phyloP scores from a whole-genome alignment of 2,797 vertebrate species.

The Garrulus glandarius region DNA sequence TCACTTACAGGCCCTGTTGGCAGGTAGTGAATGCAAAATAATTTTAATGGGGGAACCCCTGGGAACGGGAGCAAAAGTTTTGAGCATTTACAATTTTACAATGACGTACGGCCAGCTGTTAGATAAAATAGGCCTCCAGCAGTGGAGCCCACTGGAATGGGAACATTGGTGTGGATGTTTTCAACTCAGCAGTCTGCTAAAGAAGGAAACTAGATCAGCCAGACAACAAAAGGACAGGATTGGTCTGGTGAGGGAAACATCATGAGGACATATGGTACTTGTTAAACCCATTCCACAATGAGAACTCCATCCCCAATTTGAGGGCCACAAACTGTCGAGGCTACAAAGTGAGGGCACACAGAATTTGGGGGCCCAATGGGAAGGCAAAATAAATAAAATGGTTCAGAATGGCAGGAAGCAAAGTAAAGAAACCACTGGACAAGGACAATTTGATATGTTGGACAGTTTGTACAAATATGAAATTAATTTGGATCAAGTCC shows the following conservation, averaged over 20 bases:
- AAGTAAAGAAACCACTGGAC: not conserved
- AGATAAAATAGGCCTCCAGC: not conserved
- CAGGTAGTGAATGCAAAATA: slow-evolving; percentile 80
- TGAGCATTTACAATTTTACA: slow-evolving; percentile 70
- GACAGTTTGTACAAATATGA: not conserved
- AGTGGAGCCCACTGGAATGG: not conserved
- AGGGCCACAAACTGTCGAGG: not conserved
- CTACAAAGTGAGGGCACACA: not conserved
- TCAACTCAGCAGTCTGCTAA: slow-evolving; percentile 57
- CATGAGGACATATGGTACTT: not conserved
- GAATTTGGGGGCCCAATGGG: not conserved
- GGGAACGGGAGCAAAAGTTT: slow-evolving; percentile 76
- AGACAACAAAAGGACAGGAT: not conserved
- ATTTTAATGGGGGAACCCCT: slow-evolving; percentile 77
- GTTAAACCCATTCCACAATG: not conserved
- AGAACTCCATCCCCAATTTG: not conserved
- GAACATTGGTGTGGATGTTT: slow-evolving; percentile 12
- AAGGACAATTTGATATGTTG: not conserved
- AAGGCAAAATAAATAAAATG: not conserved
- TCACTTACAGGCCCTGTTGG: slow-evolving; percentile 73
- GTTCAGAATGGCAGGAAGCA: not conserved
- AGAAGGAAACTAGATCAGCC: slow-evolving; percentile 10
- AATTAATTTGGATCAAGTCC: not conserved
- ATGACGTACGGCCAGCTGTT: slow-evolving; percentile 66
- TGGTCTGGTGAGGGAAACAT: not conserved